Evolutionary conservation across 2,888 invertebrate genomes (phyloP).

Genomic region (Rhagonycha lutea): DNA sequence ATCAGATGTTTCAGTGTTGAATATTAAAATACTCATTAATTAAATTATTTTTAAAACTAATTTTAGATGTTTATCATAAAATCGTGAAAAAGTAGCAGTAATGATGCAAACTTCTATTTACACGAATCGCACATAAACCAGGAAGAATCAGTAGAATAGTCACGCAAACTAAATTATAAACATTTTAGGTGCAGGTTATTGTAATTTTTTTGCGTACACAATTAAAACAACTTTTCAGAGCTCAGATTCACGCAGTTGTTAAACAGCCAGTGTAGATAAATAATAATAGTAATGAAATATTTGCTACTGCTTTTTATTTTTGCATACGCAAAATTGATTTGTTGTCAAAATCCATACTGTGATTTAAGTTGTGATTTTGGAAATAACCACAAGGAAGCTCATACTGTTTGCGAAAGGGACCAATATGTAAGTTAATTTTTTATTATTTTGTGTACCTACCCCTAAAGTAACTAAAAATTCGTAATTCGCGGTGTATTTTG

Average conservation of each 20-base stretch:
- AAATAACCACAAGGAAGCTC: neutral
- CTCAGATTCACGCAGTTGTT: neutral
- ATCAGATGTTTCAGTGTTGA: neutral
- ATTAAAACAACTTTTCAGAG: neutral
- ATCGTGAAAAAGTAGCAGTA: neutral
- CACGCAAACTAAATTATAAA: neutral
- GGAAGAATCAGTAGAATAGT: neutral
- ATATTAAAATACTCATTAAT: neutral
- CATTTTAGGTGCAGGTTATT: neutral
- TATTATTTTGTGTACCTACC: neutral
- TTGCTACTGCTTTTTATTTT: neutral
- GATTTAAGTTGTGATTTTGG: constrained; percentile 16
- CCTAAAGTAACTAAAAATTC: neutral
- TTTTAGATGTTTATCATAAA: neutral
- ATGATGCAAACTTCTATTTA: neutral
- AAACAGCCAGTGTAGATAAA: neutral
- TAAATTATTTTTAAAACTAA: neutral
- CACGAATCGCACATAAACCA: neutral
- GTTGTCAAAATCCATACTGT: constrained; percentile 17
- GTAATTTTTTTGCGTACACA: neutral
- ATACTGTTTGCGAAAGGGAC: constrained; percentile 17
- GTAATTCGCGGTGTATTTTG: neutral
- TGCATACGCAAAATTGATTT: neutral
- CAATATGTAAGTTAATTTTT: neutral
- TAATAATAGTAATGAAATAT: neutral